Evolutionary conservation across 2,888 invertebrate species (phyloP).

Genomic region (Pheosia tremula): DNA sequence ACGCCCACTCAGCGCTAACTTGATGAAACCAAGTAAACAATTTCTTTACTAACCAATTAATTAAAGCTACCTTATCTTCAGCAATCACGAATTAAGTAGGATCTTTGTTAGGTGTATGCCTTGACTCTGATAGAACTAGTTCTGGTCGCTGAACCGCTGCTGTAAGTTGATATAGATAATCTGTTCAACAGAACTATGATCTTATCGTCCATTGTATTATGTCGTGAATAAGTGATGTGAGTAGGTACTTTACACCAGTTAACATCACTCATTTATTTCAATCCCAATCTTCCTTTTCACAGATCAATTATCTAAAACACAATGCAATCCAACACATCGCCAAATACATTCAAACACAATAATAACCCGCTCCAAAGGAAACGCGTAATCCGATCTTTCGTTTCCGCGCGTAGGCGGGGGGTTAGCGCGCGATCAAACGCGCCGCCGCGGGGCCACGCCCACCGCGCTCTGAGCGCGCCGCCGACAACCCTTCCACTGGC

Average conservation of each 20-base stretch:
- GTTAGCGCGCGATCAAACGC: conserved; percentile 34
- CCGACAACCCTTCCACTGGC: conserved; percentile 35
- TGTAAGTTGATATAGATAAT: too few species aligned
- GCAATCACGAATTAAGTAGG: too few species aligned
- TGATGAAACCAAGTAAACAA: too few species aligned
- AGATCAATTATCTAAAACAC: background rate
- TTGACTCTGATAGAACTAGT: too few species aligned
- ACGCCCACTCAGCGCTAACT: too few species aligned
- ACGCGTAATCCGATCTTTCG: conserved; percentile 45
- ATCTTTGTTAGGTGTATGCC: too few species aligned
- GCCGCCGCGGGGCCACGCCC: conserved; percentile 39
- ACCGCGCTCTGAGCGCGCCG: conserved; percentile 24
- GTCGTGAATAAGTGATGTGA: too few species aligned
- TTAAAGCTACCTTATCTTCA: too few species aligned
- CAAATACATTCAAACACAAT: conserved; percentile 12
- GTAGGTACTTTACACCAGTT: background rate
- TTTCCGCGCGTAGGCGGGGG: conserved; percentile 40
- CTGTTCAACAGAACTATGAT: too few species aligned
- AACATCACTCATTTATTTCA: background rate
- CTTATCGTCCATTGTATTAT: too few species aligned
- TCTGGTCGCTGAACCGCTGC: too few species aligned
- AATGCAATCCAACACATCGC: conserved; percentile 19
- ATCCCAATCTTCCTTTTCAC: background rate
- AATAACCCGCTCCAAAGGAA: conserved; percentile 38
- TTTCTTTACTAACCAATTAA: too few species aligned